Evolutionary conservation across 2,113 vertebrate genomes (phyloP).

Genomic region (Silurus glanis): DNA sequence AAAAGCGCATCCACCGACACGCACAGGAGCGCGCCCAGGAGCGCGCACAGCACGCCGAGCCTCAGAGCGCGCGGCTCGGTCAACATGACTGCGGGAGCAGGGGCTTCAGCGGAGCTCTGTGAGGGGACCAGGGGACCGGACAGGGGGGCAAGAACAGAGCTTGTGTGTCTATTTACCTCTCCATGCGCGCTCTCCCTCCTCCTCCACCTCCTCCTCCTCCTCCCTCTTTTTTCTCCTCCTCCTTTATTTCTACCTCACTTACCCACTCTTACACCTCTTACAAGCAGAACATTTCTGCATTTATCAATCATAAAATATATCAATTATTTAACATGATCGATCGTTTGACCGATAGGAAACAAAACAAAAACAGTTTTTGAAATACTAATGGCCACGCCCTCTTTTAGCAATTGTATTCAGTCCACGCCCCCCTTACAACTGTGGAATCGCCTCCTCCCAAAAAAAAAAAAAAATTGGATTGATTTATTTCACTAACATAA

Average conservation of each 20-base stretch:
- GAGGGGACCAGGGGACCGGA: neutral
- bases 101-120: neutral
- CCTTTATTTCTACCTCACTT: neutral
- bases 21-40: neutral
- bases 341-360: neutral
- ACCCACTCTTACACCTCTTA: neutral
- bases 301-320: neutral
- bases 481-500: neutral
- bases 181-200: neutral
- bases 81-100: conserved; percentile 22
- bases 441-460: neutral
- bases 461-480: neutral
- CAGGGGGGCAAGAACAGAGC: neutral
- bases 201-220: neutral
- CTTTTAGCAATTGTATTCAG: neutral
- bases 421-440: neutral
- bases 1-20: neutral
- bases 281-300: neutral
- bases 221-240: too few relatives aligned
- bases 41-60: conserved; percentile 17
- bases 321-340: too few relatives aligned
- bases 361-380: neutral
- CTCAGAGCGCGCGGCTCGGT: conserved; percentile 1
- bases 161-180: conserved; percentile 21
- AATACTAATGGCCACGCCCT: neutral